Percentiles rank a stretch among this genome's conserved stretches.
These are phyloP conservation scores for Nanorana parkeri DNA, from an alignment of 2,113 vertebrate genomes.

Conservation along the genomic window DNA sequence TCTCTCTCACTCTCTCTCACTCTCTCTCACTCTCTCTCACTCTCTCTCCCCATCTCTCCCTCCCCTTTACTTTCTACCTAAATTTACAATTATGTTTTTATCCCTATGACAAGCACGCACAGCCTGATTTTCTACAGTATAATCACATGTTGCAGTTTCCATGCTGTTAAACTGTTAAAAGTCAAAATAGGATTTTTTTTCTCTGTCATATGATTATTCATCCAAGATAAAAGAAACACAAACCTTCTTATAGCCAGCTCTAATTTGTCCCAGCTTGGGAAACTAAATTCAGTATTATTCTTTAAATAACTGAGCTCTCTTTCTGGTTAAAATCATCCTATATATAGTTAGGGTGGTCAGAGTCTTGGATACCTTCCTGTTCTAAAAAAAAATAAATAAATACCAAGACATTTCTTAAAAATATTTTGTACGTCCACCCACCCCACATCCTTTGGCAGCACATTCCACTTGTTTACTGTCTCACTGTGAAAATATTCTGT, in stretches of 20 bases:
- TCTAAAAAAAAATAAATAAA: conserved; percentile 1
- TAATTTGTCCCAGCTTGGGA: background rate
- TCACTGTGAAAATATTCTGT: background rate
- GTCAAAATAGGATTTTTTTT: no score
- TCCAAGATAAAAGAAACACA: no score
- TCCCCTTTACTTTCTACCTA: no score
- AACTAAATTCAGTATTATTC: background rate
- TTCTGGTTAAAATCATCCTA: background rate
- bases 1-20: no score
- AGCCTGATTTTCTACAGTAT: no score
- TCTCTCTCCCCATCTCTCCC: no score
- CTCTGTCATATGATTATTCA: no score
- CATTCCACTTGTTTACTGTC: background rate
- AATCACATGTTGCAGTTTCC: no score
- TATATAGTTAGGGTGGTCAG: conserved; percentile 9
- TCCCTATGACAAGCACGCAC: no score
- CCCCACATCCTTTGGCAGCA: conserved; percentile 23
- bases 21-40: no score
- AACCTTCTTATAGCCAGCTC: background rate
- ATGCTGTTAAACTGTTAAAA: no score
- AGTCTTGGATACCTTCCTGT: background rate
- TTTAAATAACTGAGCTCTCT: conserved; percentile 14
- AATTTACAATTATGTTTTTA: no score
- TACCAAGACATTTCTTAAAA: conserved; percentile 29
- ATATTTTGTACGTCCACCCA: background rate